Evolutionary conservation across 2,797 vertebrate species (phyloP).

Genomic region (Manis javanica): DNA sequence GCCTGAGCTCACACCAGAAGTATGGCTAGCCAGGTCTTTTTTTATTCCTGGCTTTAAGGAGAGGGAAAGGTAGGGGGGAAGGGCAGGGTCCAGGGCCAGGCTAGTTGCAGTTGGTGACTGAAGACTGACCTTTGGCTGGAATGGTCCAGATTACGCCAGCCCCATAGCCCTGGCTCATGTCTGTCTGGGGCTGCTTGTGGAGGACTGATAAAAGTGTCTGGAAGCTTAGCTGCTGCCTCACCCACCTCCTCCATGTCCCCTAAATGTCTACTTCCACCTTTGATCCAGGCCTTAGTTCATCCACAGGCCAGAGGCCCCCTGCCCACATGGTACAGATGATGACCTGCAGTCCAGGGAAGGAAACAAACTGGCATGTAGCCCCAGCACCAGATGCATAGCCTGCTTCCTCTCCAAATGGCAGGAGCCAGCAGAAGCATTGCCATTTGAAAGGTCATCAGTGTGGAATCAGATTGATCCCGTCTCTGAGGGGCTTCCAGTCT

Average conservation of each 20-base stretch:
- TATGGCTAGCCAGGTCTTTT: background rate
- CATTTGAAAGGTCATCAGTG: background rate
- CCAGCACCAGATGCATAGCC: background rate
- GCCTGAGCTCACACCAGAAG: background rate
- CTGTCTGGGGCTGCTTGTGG: constrained; percentile 18
- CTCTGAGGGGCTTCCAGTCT: background rate
- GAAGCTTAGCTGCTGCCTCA: background rate
- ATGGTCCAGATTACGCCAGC: background rate
- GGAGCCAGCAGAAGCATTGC: background rate
- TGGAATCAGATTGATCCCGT: background rate
- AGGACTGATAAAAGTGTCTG: constrained; percentile 32
- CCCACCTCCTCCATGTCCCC: background rate
- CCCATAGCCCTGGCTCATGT: background rate
- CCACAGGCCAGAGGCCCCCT: too few species aligned
- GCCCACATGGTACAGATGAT: background rate
- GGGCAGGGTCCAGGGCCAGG: background rate
- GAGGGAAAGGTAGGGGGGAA: background rate
- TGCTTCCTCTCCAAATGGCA: background rate
- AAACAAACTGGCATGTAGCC: background rate
- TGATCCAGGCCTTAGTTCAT: background rate
- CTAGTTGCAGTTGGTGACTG: constrained; percentile 15
- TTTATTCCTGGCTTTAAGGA: constrained; percentile 3
- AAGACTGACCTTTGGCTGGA: constrained; percentile 63
- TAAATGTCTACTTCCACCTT: background rate
- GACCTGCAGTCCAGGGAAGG: background rate